phyloP scores from a whole-genome alignment of 2,888 invertebrate species.

The Drosophila flavopinicola region DNA sequence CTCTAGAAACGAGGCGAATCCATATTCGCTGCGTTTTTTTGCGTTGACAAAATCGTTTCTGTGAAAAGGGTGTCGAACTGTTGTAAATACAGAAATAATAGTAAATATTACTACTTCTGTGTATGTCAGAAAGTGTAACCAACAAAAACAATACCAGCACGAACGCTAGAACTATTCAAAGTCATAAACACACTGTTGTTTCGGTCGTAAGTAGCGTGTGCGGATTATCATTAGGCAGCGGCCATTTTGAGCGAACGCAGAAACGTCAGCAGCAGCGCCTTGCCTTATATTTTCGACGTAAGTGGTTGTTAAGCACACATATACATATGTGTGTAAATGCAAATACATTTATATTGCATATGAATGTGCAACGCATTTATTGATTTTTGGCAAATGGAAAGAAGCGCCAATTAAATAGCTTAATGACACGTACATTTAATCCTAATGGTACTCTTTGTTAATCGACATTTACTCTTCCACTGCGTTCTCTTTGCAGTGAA shows the following conservation, averaged over 20 bases:
- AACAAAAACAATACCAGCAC: not conserved
- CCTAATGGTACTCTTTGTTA: conserved; percentile 20
- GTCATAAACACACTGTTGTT: conserved; percentile 1
- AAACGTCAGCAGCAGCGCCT: conserved; percentile 67
- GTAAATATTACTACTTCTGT: conserved; percentile 7
- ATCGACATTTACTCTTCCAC: conserved; percentile 16
- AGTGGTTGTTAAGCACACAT: conserved; percentile 24
- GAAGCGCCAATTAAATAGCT: conserved; percentile 19
- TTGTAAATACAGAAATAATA: conserved; percentile 52
- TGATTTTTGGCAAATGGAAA: not conserved
- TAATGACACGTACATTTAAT: conserved; percentile 17
- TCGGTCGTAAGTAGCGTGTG: conserved; percentile 36
- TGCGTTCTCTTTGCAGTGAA: conserved; percentile 42
- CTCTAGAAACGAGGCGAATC: conserved; percentile 58
- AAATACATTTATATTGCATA: not conserved
- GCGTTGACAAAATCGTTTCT: conserved; percentile 52
- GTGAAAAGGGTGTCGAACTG: conserved; percentile 52
- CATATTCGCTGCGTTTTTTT: conserved; percentile 54
- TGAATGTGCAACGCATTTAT: not conserved
- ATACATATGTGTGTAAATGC: no score
- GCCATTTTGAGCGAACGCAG: conserved; percentile 77
- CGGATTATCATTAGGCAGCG: conserved; percentile 52
- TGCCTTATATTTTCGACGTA: conserved; percentile 52
- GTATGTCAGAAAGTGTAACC: conserved; percentile 4
- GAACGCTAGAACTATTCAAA: conserved; percentile 4